Evolutionary conservation across 2,113 vertebrate genomes (phyloP).

Genomic region (Micronycteris hirsuta): DNA sequence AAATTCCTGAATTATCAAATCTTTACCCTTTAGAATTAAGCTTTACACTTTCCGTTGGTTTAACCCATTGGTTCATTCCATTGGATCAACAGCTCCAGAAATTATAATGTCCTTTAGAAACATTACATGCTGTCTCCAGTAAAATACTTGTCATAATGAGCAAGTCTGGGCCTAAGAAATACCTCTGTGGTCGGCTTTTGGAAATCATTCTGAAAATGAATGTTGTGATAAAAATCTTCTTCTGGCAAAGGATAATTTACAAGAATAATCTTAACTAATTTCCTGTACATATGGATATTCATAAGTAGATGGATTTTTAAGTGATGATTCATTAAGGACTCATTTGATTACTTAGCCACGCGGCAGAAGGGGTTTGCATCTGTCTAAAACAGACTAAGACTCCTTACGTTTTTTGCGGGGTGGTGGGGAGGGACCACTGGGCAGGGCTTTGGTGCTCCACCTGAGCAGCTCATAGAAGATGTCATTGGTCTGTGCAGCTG

Average conservation of each 20-base stretch:
- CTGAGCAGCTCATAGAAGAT: not conserved
- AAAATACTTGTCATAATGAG: not conserved
- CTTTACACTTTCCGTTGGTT: not conserved
- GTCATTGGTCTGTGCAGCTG: not conserved
- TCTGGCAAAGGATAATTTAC: not conserved
- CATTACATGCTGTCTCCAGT: not conserved
- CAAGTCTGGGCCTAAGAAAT: not conserved
- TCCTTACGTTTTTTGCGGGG: not conserved
- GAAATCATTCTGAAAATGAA: slow-evolving; percentile 7
- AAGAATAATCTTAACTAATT: slow-evolving; percentile 34
- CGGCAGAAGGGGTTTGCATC: not conserved
- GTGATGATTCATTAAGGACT: not conserved
- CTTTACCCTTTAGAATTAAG: not conserved
- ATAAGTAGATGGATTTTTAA: not conserved
- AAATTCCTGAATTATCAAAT: not conserved
- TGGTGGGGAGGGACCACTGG: not conserved
- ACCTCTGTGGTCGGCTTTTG: not conserved
- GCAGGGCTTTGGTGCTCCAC: not conserved
- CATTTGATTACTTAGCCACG: not conserved
- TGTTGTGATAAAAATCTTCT: not conserved
- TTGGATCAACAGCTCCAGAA: not conserved
- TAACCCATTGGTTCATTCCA: not conserved
- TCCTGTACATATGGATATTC: not conserved
- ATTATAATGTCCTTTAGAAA: not conserved
- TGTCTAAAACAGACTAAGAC: not conserved